A percentile compares a stretch with the other conserved stretches of the same genome.
These are phyloP conservation scores for Brachionus sp. DNA, from an alignment of 1,140 invertebrate species.

Conservation along the genomic window DNA sequence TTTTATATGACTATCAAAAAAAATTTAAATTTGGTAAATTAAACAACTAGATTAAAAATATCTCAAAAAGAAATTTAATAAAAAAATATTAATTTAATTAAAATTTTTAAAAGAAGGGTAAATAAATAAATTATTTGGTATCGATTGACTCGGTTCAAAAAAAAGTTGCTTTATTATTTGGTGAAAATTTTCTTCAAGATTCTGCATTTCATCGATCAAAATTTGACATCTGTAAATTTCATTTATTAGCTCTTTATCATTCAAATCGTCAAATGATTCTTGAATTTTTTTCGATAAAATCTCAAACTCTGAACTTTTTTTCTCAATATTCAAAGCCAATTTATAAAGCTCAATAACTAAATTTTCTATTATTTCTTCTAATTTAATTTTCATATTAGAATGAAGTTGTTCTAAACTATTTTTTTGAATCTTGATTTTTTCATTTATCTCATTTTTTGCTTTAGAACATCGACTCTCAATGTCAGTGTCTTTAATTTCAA, in stretches of 20 bases:
- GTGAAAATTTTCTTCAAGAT: neutral
- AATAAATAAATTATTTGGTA: conserved; percentile 6
- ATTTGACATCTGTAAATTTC: neutral
- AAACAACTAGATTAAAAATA: no score
- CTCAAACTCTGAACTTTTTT: neutral
- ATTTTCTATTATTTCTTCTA: neutral
- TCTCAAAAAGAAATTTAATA: no score
- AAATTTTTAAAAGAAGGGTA: neutral
- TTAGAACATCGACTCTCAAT: neutral
- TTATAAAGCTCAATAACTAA: neutral
- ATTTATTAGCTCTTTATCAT: neutral
- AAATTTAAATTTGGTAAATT: no score
- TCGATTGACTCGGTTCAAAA: conserved; percentile 14
- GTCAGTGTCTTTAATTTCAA: neutral
- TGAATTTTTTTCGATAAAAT: neutral
- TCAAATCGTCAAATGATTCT: neutral
- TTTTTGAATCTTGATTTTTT: neutral
- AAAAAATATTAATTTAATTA: no score
- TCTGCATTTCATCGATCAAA: neutral
- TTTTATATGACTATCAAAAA: no score
- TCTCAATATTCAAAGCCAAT: neutral
- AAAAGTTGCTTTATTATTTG: neutral
- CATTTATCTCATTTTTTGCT: neutral
- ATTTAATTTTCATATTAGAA: neutral
- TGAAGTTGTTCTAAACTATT: neutral